phyloP scores from a whole-genome alignment of 1,140 invertebrate genomes.

The Linepithema humile region DNA sequence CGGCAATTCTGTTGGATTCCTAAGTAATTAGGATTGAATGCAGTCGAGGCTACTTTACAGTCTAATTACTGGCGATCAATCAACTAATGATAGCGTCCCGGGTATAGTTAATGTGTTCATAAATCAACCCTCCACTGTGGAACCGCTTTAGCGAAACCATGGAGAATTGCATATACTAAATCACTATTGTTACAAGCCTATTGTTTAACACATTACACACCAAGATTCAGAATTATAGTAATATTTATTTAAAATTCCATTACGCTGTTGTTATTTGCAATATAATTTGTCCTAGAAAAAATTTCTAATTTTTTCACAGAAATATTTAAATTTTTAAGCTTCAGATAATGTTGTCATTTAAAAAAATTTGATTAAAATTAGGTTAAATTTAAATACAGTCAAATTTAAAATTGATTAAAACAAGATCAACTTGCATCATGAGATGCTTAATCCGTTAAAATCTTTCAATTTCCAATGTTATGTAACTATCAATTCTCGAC shows the following conservation, averaged over 20 bases:
- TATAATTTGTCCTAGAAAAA: background rate
- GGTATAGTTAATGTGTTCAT: conserved; percentile 43
- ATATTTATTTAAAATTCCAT: background rate
- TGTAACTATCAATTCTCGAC: background rate
- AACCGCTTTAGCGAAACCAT: background rate
- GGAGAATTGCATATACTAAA: conserved; percentile 23
- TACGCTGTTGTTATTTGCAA: background rate
- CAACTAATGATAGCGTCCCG: conserved; percentile 37
- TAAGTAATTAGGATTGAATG: conserved; percentile 26
- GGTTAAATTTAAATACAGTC: too few species aligned
- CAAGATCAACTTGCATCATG: background rate
- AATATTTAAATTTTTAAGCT: background rate
- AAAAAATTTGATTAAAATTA: background rate
- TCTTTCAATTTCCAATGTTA: background rate
- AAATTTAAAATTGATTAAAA: too few species aligned
- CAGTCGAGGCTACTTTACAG: conserved; percentile 25
- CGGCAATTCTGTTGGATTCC: background rate
- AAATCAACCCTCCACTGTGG: conserved; percentile 24
- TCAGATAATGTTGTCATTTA: background rate
- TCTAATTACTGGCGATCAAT: conserved; percentile 51
- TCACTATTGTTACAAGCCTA: background rate
- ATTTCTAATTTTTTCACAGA: background rate
- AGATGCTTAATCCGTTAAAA: background rate
- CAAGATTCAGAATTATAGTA: background rate
- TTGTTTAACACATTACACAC: background rate